Conservation (phyloP, 2,113 vertebrate species). For the Chamaea fasciata region DNA sequence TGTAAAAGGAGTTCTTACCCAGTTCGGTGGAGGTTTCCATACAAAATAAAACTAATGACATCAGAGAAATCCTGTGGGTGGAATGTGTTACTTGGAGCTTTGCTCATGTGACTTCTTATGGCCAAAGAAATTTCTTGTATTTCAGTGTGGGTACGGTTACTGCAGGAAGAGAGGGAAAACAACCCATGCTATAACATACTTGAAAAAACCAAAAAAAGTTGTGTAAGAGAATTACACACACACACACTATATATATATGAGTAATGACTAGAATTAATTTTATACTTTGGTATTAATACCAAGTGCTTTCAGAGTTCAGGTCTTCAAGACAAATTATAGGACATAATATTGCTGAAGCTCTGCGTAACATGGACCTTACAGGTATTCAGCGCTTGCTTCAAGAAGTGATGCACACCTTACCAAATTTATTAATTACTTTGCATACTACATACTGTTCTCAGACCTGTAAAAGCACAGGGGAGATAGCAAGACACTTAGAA, state of each 20-base stretch:
- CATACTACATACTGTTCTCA: neutral
- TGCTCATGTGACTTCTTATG: slow-evolving; percentile 92
- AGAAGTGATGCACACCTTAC: neutral
- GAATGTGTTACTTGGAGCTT: slow-evolving; percentile 92
- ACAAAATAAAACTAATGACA: slow-evolving; percentile 97
- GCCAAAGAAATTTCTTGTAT: slow-evolving; percentile 92
- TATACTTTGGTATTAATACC: neutral
- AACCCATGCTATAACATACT: neutral
- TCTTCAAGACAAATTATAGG: neutral
- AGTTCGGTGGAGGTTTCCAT: slow-evolving; percentile 90
- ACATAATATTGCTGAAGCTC: neutral
- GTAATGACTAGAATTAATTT: neutral
- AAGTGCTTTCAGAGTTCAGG: neutral
- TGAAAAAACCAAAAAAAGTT: neutral
- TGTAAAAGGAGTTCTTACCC: slow-evolving; percentile 76
- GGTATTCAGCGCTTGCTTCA: neutral
- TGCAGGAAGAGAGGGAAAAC: slow-evolving; percentile 51
- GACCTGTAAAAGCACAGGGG: neutral
- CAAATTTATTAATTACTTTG: neutral
- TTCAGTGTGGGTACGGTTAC: slow-evolving; percentile 88
- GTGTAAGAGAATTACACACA: neutral
- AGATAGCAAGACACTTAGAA: neutral
- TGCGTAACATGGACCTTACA: neutral
- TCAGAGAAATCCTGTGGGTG: slow-evolving; percentile 98
- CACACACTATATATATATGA: accelerated